phyloP scores from a whole-genome alignment of 2,113 vertebrate species.

The Malaclemys terrapin region DNA sequence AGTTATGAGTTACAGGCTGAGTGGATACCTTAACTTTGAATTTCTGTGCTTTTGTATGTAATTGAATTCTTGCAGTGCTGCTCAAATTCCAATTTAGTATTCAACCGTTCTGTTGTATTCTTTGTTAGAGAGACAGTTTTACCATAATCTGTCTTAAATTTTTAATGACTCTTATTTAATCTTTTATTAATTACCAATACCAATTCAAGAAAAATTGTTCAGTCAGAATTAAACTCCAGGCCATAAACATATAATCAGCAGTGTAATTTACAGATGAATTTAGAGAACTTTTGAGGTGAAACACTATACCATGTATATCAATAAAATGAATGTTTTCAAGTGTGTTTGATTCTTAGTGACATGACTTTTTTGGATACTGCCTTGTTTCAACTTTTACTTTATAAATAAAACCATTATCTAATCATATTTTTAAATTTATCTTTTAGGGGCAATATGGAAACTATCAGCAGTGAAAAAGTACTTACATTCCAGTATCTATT shows the following conservation, averaged over 20 bases:
- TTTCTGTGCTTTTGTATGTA: neutral
- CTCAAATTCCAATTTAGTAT: neutral
- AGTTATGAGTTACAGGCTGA: neutral
- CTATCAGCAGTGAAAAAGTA: constrained; percentile 94
- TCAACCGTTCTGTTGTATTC: neutral
- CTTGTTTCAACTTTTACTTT: neutral
- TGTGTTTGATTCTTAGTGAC: neutral
- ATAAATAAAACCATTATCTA: constrained; percentile 17
- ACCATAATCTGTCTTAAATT: neutral
- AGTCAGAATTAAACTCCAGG: neutral
- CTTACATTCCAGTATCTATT: constrained; percentile 75
- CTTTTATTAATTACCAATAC: neutral
- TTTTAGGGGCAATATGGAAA: constrained; percentile 97
- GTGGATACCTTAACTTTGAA: neutral
- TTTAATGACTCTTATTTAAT: neutral
- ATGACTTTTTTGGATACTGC: neutral
- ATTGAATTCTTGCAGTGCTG: neutral
- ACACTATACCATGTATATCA: neutral
- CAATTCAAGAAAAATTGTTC: neutral
- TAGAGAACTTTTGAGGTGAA: neutral
- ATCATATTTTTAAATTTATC: constrained; percentile 64
- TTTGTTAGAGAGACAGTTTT: neutral
- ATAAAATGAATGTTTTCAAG: neutral
- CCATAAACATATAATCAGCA: neutral
- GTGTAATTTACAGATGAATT: neutral